Evolutionary conservation across 92 coral and sea anemone genomes (phyloP).

Genomic region (Phymanthus crucifer): DNA sequence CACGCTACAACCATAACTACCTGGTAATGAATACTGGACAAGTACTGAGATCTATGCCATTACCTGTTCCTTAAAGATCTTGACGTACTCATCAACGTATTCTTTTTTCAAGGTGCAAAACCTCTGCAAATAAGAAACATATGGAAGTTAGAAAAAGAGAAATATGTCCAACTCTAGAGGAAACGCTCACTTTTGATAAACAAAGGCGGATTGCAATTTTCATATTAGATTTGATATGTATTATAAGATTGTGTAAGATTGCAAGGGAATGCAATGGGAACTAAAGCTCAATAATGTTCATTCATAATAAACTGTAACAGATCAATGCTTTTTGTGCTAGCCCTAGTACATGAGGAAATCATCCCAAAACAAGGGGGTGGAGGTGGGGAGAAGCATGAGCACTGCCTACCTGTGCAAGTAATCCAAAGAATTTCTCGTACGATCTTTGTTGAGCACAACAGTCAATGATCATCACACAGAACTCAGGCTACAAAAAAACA

Average conservation of each 20-base stretch:
- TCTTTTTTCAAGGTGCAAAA: constrained; percentile 85
- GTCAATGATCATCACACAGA: constrained; percentile 90
- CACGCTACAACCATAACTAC: too few species aligned
- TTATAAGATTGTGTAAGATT: too few species aligned
- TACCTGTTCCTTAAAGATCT: constrained; percentile 84
- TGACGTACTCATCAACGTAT: constrained; percentile 85
- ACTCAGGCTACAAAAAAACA: constrained; percentile 67
- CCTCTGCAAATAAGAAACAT: constrained; percentile 48
- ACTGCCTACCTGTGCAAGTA: constrained; percentile 81
- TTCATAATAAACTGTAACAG: too few species aligned
- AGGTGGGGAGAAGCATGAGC: background rate
- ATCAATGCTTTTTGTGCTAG: too few species aligned
- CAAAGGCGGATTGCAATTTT: too few species aligned
- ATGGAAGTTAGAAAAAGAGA: background rate
- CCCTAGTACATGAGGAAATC: background rate
- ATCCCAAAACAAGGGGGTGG: background rate
- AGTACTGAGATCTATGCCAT: background rate
- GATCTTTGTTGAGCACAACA: constrained; percentile 98
- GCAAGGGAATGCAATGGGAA: too few species aligned
- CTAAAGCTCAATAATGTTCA: too few species aligned
- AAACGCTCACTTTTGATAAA: too few species aligned
- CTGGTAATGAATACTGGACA: background rate
- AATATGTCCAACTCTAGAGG: background rate
- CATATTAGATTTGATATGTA: too few species aligned
- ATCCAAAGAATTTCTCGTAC: constrained; percentile 94